Evolutionary conservation across 2,888 invertebrate genomes (phyloP), one percentile per base, ranked within the genome.

Genomic region (Limnephilus lunatus): DNA sequence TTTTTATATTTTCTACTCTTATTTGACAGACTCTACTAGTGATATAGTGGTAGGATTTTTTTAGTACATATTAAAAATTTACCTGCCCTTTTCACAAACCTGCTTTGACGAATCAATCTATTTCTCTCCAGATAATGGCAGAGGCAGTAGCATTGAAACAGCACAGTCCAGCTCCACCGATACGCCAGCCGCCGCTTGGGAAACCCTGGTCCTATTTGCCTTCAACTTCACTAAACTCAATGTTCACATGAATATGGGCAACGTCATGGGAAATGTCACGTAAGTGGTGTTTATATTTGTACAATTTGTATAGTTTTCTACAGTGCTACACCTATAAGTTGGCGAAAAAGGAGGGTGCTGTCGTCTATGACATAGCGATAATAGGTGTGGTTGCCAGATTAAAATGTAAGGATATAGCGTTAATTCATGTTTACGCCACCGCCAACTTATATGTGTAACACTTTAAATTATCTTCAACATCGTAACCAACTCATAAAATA

Each of bases 241-340:
- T 95, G 98, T 99, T 15, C 98, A 99, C 95, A 99, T 99, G 98
- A 99, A 99, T 95, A 99, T 99, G 99, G 99, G 99, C 83, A 99
- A 99, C 95, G 99, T 99, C 0, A 99, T 99, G 99, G 99, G 99
- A 25, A 99, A 99, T 95, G 99, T 99, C 92, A 97, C 97, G 97
- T 98, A 95, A 96, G 96, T 96, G 92, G 15, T 92, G 30, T 88
- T 19, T 31, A 44, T 88, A 89, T 30, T 25, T 48, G 81, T 80
- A 32, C 35, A 53, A 90, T 85, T 7, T 39, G 32, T 85, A 2
- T 39, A 12, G 5, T 44, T 44, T 44, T 44, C 44, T 44, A 44
- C 44, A 44, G 39, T 39, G 3, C 11, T 11, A 0, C 11, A 44
- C 2, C 12, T 44, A 44, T 12, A 44, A 44, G 44, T 44, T 44